Evolutionary conservation across 30 jellyfish, hydroid and myxozoan genomes (phyloP).

Genomic region (Nemopilema nomurai): DNA sequence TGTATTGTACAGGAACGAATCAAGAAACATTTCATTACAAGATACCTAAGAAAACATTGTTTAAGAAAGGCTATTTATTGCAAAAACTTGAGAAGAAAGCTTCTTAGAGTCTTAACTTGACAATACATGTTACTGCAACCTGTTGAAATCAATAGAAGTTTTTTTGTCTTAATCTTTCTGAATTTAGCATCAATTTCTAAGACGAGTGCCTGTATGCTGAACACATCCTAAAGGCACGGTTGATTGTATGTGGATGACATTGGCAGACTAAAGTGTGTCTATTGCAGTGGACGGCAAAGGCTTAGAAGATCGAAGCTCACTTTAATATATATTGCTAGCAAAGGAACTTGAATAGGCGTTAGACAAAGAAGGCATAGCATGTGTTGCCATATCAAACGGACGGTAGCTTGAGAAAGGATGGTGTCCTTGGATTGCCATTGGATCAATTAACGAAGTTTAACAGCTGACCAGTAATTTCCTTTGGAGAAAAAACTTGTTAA

Average conservation of each 20-base stretch:
- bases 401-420: no score
- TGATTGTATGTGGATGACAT: no score
- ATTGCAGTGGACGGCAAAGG: no score
- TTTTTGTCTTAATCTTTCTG: no score
- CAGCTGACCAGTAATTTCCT: not conserved
- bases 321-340: no score
- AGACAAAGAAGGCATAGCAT: no score
- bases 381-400: no score
- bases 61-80: not conserved
- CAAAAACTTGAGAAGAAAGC: not conserved
- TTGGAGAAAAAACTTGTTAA: not conserved
- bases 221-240: not conserved
- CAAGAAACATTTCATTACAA: not conserved
- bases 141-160: not conserved
- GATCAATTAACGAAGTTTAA: no score
- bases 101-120: not conserved
- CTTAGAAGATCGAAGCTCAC: no score
- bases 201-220: not conserved
- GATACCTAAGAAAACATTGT: not conserved
- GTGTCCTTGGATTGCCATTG: no score
- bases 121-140: not conserved
- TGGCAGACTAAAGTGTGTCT: no score
- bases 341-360: no score
- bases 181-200: not conserved
- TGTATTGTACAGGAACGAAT: not conserved